Base-by-base conservation (phyloP, 2,113 vertebrate species). In the Ptilorrhoa leucosticta region DNA sequence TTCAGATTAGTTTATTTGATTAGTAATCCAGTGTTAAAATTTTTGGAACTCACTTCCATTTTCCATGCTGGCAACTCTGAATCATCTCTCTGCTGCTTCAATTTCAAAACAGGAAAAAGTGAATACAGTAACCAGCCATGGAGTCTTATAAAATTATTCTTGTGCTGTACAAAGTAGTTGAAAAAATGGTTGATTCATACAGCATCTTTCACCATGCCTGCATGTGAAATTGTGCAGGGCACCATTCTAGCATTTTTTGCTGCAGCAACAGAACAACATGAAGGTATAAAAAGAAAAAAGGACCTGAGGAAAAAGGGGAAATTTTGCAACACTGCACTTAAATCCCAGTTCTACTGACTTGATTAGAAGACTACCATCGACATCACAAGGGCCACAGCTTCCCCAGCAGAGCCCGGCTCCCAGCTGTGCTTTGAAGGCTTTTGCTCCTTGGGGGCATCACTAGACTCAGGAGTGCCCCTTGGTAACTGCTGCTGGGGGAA, bases 81-180 rank as follows among this genome's bases (percentile, higher is more conserved):
- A 91, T 97, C 93, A 96, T 88, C 66, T 70, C 65, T 91, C 65
- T 90, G 60, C 51, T 93, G 82, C 54, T 96, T 90, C 85, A 89
- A 69, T 64, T 86, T 83, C 84, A 95, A 90, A 96, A 95, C 76
- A 93, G 95, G 94, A 96, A 95, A 94, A 95, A 96, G 69, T 90
- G 75, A 94, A 77, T 39, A 78, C 10, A 79, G 83, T 60, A 95
- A 88, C 75, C 20, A 68, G 76, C 22, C 35, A 78, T 50, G 22
- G 51, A 88, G 58, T 53, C 71, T 75, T 66, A 68, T 7, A 86
- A 90, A 96, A 96, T 80, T 86, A 93, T 30, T 90, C 51, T 40
- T 61, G 37, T 40, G 37, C 45, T 44, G 30, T 39, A 93, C 4
- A 4, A 87, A 83, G 51, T 37, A 69, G 47, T 23, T 83, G 63